phyloP scores from a whole-genome alignment of 1,140 invertebrate genomes.

The Doryteuthis pealeii region DNA sequence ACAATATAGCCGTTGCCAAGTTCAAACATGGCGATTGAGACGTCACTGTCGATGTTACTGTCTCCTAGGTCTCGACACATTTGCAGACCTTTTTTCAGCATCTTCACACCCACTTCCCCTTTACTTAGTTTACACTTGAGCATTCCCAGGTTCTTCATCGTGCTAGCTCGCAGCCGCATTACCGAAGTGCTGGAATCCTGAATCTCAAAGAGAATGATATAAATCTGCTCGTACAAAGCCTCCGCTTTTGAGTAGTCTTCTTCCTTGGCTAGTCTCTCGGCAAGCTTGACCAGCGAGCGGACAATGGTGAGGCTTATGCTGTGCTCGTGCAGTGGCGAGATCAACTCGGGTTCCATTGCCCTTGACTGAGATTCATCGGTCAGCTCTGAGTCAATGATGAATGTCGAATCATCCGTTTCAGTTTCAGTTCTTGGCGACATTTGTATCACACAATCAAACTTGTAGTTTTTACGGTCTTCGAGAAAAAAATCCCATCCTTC shows the following conservation, averaged over 20 bases:
- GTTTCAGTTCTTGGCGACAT: constrained; percentile 21
- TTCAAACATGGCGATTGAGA: constrained; percentile 49
- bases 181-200: constrained; percentile 49
- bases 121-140: constrained; percentile 49
- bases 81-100: constrained; percentile 46
- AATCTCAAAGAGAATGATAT: constrained; percentile 50
- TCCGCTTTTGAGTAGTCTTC: constrained; percentile 46
- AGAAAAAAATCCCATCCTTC: constrained; percentile 53
- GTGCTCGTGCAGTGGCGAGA: constrained; percentile 48
- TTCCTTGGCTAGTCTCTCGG: constrained; percentile 41
- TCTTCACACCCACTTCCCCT: constrained; percentile 43
- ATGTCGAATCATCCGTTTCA: constrained; percentile 15
- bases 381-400: constrained; percentile 14
- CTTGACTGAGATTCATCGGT: constrained; percentile 19
- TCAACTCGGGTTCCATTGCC: constrained; percentile 39
- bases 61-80: constrained; percentile 51
- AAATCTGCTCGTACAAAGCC: constrained; percentile 46
- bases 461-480: constrained; percentile 43
- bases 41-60: constrained; percentile 45
- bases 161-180: constrained; percentile 45
- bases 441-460: constrained; percentile 46
- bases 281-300: constrained; percentile 43
- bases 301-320: constrained; percentile 48
- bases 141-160: constrained; percentile 50
- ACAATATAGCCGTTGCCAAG: constrained; percentile 54